Evolutionary conservation across 2,113 vertebrate species (phyloP).

Genomic region (Butorides virescens): DNA sequence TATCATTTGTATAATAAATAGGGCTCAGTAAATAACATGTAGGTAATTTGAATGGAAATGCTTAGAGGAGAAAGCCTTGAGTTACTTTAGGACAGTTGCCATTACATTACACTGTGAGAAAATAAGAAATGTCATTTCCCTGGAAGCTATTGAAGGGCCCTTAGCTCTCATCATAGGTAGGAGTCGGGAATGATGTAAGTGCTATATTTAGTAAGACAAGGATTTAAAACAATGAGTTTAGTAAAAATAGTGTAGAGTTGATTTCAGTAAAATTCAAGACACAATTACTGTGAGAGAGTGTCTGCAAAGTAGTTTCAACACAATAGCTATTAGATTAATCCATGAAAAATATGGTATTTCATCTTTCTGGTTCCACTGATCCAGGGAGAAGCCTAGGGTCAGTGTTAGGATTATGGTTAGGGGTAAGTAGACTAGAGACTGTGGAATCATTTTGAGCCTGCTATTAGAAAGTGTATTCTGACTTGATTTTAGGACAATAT

Average conservation of each 20-base stretch:
- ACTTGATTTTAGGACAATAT: background rate
- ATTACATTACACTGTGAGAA: background rate
- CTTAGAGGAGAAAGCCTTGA: background rate
- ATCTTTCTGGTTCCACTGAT: background rate
- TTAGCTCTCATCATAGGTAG: background rate
- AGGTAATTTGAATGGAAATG: background rate
- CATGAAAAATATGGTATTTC: background rate
- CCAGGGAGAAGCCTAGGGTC: background rate
- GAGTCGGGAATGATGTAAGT: background rate
- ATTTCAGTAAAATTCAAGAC: background rate
- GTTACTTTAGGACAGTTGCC: background rate
- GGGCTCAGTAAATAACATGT: background rate
- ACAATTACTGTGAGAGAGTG: background rate
- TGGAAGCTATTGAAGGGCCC: background rate
- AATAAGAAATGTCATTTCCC: constrained; percentile 12
- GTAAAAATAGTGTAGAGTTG: background rate
- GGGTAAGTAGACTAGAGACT: background rate
- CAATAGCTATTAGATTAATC: background rate
- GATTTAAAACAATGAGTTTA: background rate
- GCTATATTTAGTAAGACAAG: background rate
- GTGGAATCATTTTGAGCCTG: background rate
- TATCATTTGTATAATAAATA: background rate
- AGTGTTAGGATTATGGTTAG: background rate
- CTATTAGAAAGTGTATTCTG: background rate
- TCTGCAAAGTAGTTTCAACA: background rate